These are phyloP conservation scores for Halichondria panicea DNA, from an alignment of 37 sponge, comb jelly and placozoan genomes.

Conservation along the genomic window DNA sequence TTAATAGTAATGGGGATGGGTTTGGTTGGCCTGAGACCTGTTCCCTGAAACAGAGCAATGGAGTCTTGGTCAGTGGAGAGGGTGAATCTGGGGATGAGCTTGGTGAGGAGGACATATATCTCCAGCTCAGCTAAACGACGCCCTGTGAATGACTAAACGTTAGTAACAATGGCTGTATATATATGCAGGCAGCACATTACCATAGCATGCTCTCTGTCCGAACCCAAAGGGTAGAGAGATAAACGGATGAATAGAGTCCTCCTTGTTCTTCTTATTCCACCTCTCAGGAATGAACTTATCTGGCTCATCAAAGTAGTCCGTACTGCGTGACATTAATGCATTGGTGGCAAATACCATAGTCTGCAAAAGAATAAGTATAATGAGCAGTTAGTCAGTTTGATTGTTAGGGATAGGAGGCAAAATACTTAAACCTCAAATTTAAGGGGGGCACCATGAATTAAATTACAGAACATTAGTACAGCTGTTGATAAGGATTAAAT, in stretches of 20 bases:
- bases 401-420: no score
- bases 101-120: not conserved
- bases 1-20: not conserved
- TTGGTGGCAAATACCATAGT: no score
- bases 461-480: no score
- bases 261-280: slow-evolving; percentile 14
- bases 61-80: slow-evolving; percentile 2
- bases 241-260: slow-evolving; percentile 13
- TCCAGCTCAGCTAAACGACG: slow-evolving; percentile 25
- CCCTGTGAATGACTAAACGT: no score
- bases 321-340: not conserved
- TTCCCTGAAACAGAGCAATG: not conserved
- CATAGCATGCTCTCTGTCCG: slow-evolving; percentile 26
- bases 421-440: no score
- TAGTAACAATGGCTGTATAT: no score
- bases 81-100: not conserved
- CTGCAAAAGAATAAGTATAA: no score
- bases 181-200: no score
- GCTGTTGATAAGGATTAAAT: no score
- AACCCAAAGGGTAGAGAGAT: slow-evolving; percentile 34
- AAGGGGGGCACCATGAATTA: no score
- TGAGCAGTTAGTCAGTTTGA: no score
- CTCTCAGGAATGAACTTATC: slow-evolving; percentile 37
- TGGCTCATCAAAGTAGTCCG: slow-evolving; percentile 31
- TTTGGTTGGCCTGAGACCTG: not conserved